Conservation (phyloP, 2,888 invertebrate species). For the Sphinx pinastri region DNA sequence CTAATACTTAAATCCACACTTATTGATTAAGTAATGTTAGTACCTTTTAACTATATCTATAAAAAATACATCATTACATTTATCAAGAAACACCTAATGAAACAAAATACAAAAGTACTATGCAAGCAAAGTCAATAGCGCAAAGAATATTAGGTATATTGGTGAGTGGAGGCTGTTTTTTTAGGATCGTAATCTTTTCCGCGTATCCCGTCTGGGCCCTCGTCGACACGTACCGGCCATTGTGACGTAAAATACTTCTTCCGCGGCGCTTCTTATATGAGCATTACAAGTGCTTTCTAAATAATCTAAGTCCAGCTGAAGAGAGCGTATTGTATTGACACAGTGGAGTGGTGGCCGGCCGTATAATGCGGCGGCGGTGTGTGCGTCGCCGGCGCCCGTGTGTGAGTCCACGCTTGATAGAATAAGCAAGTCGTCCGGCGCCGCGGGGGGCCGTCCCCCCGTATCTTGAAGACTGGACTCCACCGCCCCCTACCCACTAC, state of each 20-base stretch:
- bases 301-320: conserved; percentile 85
- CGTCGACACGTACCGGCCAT: conserved; percentile 81
- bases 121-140: conserved; percentile 66
- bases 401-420: conserved; percentile 82
- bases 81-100: conserved; percentile 36
- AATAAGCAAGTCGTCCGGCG: conserved; percentile 83
- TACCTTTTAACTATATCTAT: not conserved
- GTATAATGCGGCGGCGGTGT: conserved; percentile 75
- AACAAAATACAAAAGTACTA: conserved; percentile 54
- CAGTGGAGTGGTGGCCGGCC: conserved; percentile 84
- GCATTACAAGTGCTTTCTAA: conserved; percentile 85
- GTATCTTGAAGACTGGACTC: conserved; percentile 82
- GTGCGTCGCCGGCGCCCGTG: conserved; percentile 62
- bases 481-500: conserved; percentile 77
- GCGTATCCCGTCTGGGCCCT: conserved; percentile 75
- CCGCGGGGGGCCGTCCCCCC: conserved; percentile 67
- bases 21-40: too few species aligned
- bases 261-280: conserved; percentile 83
- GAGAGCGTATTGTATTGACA: conserved; percentile 85
- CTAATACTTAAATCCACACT: too few species aligned
- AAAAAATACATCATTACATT: not conserved
- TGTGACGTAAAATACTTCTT: conserved; percentile 82
- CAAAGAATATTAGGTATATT: conserved; percentile 75
- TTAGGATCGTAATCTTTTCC: conserved; percentile 83
- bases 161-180: conserved; percentile 78